Conservation (phyloP, 2,113 vertebrate species). For the Callopanchax toddi region DNA sequence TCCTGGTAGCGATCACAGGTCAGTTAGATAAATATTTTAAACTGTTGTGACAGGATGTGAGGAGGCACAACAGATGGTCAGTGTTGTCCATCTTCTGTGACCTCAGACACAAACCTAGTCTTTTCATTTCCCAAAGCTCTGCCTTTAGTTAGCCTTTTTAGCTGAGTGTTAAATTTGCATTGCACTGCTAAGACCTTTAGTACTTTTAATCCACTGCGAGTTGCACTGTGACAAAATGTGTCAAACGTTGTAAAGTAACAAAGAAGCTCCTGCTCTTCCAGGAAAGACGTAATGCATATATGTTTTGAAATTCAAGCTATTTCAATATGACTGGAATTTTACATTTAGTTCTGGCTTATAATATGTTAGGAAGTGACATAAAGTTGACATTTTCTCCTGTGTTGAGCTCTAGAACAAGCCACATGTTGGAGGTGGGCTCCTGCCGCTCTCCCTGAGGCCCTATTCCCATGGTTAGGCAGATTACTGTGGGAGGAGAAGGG, state of each 20-base stretch:
- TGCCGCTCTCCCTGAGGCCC: constrained; percentile 49
- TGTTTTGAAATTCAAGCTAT: constrained; percentile 17
- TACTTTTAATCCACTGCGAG: constrained; percentile 13
- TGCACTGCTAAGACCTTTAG: constrained; percentile 3
- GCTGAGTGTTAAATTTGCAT: constrained; percentile 17
- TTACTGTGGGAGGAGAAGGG: constrained; percentile 77
- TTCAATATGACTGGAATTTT: constrained; percentile 18
- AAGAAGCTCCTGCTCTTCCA: constrained; percentile 7
- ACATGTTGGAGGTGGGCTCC: constrained; percentile 73
- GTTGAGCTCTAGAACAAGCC: constrained; percentile 38
- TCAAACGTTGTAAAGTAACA: constrained; percentile 18
- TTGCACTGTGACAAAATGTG: constrained; percentile 5
- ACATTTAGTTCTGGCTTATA: constrained; percentile 12
- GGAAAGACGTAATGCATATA: neutral
- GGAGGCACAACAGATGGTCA: constrained; percentile 54
- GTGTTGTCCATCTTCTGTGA: constrained; percentile 34
- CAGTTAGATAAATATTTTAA: constrained; percentile 32
- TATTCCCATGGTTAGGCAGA: constrained; percentile 74
- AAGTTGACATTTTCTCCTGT: constrained; percentile 52
- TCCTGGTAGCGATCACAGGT: constrained; percentile 19
- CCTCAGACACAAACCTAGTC: constrained; percentile 21
- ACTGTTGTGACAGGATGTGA: constrained; percentile 20
- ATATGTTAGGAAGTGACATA: constrained; percentile 45
- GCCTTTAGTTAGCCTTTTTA: constrained; percentile 26
- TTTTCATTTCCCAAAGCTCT: constrained; percentile 23